Percentiles rank a stretch among this genome's conserved stretches.
Conservation (phyloP, 23 tunicate genomes). For the Styela clava region DNA sequence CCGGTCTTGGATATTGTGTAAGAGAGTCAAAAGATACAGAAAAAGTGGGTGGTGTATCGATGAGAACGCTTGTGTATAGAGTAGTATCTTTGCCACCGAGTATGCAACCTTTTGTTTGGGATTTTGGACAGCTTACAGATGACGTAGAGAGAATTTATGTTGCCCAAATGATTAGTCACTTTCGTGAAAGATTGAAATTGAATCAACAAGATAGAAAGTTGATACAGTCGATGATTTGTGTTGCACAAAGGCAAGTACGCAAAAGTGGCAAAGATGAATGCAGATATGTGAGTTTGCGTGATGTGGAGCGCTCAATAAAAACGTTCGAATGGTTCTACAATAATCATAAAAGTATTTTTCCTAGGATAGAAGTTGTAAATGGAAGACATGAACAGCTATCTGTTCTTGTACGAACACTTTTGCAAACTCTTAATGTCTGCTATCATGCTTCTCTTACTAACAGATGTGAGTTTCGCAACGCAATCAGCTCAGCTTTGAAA, state of each 20-base stretch:
- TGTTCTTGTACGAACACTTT: slow-evolving; percentile 15
- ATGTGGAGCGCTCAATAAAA: slow-evolving; percentile 41
- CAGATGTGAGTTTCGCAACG: slow-evolving; percentile 5
- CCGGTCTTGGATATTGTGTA: slow-evolving; percentile 54
- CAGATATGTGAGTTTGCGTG: slow-evolving; percentile 49
- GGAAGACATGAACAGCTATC: neutral
- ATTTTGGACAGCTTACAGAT: slow-evolving; percentile 50
- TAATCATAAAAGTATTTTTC: neutral
- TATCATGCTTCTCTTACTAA: slow-evolving; percentile 47
- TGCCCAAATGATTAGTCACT: slow-evolving; percentile 31
- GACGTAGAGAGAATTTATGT: slow-evolving; percentile 34
- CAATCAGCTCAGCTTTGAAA: neutral
- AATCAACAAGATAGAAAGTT: neutral
- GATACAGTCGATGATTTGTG: neutral
- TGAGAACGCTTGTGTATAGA: slow-evolving; percentile 49
- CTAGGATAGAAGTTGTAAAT: neutral
- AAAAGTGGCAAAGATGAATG: slow-evolving; percentile 17
- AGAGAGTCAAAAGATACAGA: slow-evolving; percentile 32
- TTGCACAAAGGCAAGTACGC: slow-evolving; percentile 31
- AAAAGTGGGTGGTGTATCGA: slow-evolving; percentile 33
- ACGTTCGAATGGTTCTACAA: slow-evolving; percentile 46
- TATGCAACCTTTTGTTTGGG: slow-evolving; percentile 61
- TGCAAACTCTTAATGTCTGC: slow-evolving; percentile 47
- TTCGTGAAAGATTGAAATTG: slow-evolving; percentile 12
- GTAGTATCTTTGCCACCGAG: slow-evolving; percentile 56